Base-by-base conservation (phyloP, 1,140 invertebrate species). In the Glossosoma conforme region DNA sequence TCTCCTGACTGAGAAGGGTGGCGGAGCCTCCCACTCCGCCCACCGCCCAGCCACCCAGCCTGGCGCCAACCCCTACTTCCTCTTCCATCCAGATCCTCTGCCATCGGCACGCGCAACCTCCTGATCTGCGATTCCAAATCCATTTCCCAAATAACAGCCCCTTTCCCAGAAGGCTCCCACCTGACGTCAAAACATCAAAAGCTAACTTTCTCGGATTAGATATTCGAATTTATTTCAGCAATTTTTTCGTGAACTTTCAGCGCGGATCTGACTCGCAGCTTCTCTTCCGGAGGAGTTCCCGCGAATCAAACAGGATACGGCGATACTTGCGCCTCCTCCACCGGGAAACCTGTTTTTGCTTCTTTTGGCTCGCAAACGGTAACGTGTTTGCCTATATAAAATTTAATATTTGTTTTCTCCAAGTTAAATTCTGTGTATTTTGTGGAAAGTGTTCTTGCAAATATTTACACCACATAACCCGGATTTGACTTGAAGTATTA, bases 381-480 rank as follows among this genome's bases (percentile, higher is more conserved):
- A 10, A 52, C 33, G 19, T 41, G 25, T 45, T 35, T 45, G 46
- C 45, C 13, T 20, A 25, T 42, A 47, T 45, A 21, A 52, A 52
- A 56, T 56, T 47, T 52, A 44, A 44, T 56, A 56, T 56, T 56
- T 56, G 54, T 52, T 56, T 50, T 52, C 38, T 18, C 38, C 25
- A 30, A 37, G 48, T 47, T 56, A 41, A 32, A 38, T 48, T 22
- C 25, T 48, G 49, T 50, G 18, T 37, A 45, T 52, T 52, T 56
- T 56, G 54, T 22, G 54, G 54, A 35, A 43, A 51, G 43, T 46
- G 47, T 28, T 56, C 19, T 36, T 22, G 54, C 43, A 51, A 56
- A 56, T 51, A 56, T 51, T 51, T 56, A 19, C 47, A 47, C 46
- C 28, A 38, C 40, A 46, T 56, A 25, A 49, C 47, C 48, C 32